Base-by-base conservation (phyloP, 2,888 invertebrate genomes). In the Laspeyria flexula region DNA sequence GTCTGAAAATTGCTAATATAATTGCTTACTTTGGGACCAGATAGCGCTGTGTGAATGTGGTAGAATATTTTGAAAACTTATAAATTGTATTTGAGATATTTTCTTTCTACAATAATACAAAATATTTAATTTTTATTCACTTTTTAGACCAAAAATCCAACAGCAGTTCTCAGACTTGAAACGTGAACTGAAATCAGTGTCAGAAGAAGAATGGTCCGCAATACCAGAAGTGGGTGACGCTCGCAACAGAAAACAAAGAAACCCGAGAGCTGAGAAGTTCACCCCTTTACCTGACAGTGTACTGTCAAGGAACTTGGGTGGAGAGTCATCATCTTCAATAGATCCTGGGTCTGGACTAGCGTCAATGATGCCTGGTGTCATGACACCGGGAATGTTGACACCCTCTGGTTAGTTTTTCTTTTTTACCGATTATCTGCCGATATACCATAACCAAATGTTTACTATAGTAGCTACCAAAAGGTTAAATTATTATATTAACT, bases 191-290 rank as follows among this genome's bases (percentile, higher is more conserved):
- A 95, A 96, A 42, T 93, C 94, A 45, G 96, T 99, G 0, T 95
- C 96, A 0, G 97, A 97, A 72, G 98, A 98, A 54, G 99, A 99
- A 79, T 99, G 99, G 99, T 95, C 97, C 43, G 97, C 96, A 40
- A 96, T 99, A 59, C 99, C 99, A 0, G 99, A 99, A 90, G 99
- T 99, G 0, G 99, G 99, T n/a, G 99, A 99, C 86, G 98, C 98
- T 6, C 94, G 99, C 64, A 99, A 99, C 86, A 95, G 98, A 46
- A 98, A 98, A 77, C 98, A 99, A 78, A 93, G 99, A 31, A 99
- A 99, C 88, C 97, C 99, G 0, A 93, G 99, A 42, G 95, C 97
- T 0, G 99, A 99, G 81, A 98, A 98, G 90, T 99, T 98, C 77
- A 99, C 99, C 0, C 99, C 99, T 0, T 86, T 99, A 40, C 99